Base-by-base conservation (phyloP, 2,113 vertebrate species). In the Carollia perspicillata region DNA sequence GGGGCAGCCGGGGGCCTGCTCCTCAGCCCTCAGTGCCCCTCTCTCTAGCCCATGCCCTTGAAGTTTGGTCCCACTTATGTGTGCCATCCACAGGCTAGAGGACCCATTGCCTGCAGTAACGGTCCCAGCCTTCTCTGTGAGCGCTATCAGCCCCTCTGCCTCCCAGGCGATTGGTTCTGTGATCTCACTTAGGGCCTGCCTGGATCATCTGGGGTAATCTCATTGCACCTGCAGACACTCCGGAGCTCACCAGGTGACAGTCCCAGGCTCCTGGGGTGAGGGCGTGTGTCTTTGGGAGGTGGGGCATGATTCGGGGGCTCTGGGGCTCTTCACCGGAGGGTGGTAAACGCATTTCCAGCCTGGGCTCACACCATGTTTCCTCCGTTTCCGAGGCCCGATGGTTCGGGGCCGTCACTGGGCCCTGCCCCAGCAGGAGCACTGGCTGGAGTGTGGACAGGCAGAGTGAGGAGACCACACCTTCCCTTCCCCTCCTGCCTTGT, bases 61-160 rank as follows among this genome's bases (percentile, higher is more conserved):
- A 30, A 8, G 17, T 20, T 7, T 12, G 9, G n/a, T 14, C 65
- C 37, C 20, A 5, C 0, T 12, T 30, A 8, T 0, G 0, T 1
- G 0, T 0, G 4, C 11, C 1, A 2, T 14, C 53, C 40, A 2
- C 8, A 5, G 86, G 60, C 7, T 33, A 49, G 28, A 12, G 74
- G 55, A 11, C 35, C 8, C 3, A 0, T 5, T 8, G 16, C 23
- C n/a, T 33, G 35, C 17, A 8, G 28, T 28, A 13, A 33, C 5
- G 72, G 30, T 30, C 11, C 78, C 44, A 30, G 3, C 35, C 84
- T 5, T 2, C 16, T 35, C 65, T 4, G 1, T 6, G 4, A 0
- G 18, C 18, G 42, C 3, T 2, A 12, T 18, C 40, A 4, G 0
- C n/a, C n/a, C 35, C 37, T 37, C 28, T 8, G 0, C 26, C 8